A percentile compares a stretch with the other conserved stretches of the same genome.
These are phyloP conservation scores for Acanthopagrus latus DNA, from an alignment of 2,797 vertebrate species.

Conservation along the genomic window DNA sequence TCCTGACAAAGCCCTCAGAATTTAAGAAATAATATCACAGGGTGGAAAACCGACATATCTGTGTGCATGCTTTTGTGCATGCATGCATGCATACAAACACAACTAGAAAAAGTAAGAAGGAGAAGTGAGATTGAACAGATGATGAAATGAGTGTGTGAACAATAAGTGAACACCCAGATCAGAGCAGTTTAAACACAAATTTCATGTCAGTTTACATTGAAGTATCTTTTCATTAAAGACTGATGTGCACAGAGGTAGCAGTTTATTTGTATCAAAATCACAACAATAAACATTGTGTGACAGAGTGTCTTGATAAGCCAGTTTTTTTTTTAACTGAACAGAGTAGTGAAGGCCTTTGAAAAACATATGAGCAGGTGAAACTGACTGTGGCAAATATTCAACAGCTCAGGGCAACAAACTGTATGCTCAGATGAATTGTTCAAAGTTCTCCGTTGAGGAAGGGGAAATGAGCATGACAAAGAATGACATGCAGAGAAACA, in stretches of 20 bases:
- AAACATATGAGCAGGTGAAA: conserved; percentile 28
- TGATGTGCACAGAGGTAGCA: neutral
- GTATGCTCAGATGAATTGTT: conserved; percentile 8
- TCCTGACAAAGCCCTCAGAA: conserved; percentile 69
- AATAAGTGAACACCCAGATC: neutral
- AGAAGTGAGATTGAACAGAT: conserved; percentile 26
- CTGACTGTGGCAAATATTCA: conserved; percentile 17
- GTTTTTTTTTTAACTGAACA: neutral
- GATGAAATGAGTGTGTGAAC: conserved; percentile 24
- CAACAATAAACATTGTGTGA: neutral
- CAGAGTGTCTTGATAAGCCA: neutral
- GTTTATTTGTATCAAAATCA: conserved; percentile 6
- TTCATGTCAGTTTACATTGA: neutral
- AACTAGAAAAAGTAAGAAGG: conserved; percentile 17
- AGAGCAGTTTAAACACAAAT: neutral
- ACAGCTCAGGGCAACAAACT: neutral
- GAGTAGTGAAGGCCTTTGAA: neutral
- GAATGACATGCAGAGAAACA: conserved; percentile 24
- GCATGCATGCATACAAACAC: neutral
- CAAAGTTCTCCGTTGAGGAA: conserved; percentile 7
- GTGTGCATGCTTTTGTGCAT: neutral
- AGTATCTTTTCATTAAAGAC: neutral
- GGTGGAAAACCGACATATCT: conserved; percentile 5
- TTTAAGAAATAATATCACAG: conserved; percentile 66
- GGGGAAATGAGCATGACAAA: conserved; percentile 29